Percentiles rank a stretch among this genome's conserved stretches.
Conservation (phyloP, 2,888 invertebrate genomes). For the Argyra leucocephala region DNA sequence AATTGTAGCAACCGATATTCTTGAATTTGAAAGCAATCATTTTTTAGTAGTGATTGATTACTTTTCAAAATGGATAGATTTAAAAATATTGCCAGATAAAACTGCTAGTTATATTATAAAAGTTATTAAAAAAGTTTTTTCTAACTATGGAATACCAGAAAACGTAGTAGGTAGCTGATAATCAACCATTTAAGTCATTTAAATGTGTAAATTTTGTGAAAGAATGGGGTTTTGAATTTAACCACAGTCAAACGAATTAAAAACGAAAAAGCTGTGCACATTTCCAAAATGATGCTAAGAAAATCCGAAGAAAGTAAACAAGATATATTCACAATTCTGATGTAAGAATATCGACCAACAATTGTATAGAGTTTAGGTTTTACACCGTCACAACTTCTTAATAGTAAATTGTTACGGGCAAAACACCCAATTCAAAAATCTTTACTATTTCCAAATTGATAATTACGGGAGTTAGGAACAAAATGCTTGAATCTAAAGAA, state of each 20-base stretch:
- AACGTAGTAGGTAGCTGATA: conserved; percentile 17
- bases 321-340: conserved; percentile 17
- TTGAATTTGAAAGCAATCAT: conserved; percentile 15
- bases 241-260: conserved; percentile 16
- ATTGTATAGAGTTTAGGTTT: conserved; percentile 17
- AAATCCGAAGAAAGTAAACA: conserved; percentile 15
- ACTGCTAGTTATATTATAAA: conserved; percentile 3
- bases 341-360: conserved; percentile 17
- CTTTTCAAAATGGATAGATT: conserved; percentile 16
- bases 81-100: conserved; percentile 12
- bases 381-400: conserved; percentile 19
- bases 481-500: conserved; percentile 11
- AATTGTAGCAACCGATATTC: conserved; percentile 16
- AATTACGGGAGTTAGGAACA: background rate
- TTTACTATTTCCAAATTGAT: conserved; percentile 15
- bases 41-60: conserved; percentile 16
- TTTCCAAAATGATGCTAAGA: conserved; percentile 17
- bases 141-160: conserved; percentile 16
- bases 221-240: conserved; percentile 17
- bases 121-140: conserved; percentile 14
- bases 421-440: conserved; percentile 17
- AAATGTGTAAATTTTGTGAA: conserved; percentile 16
- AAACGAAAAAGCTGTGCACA: conserved; percentile 16
- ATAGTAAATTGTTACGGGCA: conserved; percentile 16
- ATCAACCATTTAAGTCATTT: conserved; percentile 17